Evolutionary conservation across 2,113 vertebrate genomes (phyloP).

Genomic region (Perca fluviatilis): DNA sequence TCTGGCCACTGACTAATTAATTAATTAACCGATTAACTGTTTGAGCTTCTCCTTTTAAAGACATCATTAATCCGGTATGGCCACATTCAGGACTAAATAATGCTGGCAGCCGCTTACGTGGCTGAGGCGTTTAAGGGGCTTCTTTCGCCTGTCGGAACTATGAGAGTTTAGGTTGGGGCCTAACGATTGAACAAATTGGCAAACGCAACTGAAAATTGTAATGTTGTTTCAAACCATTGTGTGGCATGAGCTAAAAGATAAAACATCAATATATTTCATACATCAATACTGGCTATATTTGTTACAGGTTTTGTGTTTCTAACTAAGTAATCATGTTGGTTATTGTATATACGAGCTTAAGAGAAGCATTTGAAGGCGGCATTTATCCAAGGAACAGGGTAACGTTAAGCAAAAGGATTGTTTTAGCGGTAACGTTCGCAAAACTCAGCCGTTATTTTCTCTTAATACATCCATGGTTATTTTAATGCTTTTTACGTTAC

Average conservation of each 20-base stretch:
- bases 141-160: background rate
- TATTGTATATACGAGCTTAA: background rate
- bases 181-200: background rate
- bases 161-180: accelerated
- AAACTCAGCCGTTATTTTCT: background rate
- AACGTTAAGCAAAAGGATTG: background rate
- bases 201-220: accelerated
- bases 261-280: background rate
- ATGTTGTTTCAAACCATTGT: accelerated
- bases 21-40: background rate
- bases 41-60: background rate
- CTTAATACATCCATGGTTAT: no score
- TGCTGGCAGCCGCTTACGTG: slow-evolving; percentile 75
- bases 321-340: accelerated
- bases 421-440: background rate
- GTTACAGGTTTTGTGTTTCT: background rate
- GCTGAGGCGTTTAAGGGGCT: slow-evolving; percentile 37
- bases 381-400: background rate
- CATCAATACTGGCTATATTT: background rate
- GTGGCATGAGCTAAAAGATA: accelerated
- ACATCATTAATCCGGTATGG: background rate
- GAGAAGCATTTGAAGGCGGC: background rate
- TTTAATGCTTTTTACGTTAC: background rate
- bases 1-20: background rate
- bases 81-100: background rate